Conservation (phyloP, 2,113 vertebrate genomes). For the Pygoscelis antarcticus region DNA sequence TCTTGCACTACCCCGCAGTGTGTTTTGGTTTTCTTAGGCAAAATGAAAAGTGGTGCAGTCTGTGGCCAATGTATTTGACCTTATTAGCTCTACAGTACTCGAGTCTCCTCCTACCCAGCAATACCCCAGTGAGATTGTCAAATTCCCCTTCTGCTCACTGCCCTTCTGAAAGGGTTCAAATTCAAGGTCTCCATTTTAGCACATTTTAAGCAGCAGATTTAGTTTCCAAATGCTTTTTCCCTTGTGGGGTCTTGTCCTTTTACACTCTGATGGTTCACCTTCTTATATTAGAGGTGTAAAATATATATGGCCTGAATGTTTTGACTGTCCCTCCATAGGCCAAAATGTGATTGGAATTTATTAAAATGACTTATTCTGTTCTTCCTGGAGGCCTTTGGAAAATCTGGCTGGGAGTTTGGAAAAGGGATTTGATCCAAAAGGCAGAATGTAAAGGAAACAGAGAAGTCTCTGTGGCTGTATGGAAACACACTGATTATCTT, state of each 20-base stretch:
- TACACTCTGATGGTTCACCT: background rate
- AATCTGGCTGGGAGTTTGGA: background rate
- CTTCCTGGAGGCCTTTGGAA: background rate
- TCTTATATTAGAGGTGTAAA: background rate
- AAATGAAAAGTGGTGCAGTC: background rate
- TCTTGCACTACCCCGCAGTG: background rate
- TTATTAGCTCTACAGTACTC: background rate
- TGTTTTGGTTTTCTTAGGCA: background rate
- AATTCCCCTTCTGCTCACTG: background rate
- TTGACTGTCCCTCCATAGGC: background rate
- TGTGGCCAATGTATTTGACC: background rate
- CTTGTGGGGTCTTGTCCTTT: background rate
- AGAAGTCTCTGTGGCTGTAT: background rate
- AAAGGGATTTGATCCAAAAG: background rate
- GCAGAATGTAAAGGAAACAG: background rate
- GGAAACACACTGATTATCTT: background rate
- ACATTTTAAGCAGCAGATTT: background rate
- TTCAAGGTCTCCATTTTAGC: background rate
- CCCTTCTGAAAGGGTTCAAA: slow-evolving; percentile 6
- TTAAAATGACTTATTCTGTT: background rate
- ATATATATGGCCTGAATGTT: background rate
- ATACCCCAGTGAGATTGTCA: background rate
- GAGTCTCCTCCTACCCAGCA: background rate
- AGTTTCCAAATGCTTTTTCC: background rate
- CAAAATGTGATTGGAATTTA: background rate